Conservation (phyloP, 2,113 vertebrate genomes). For the Microtus richardsoni region DNA sequence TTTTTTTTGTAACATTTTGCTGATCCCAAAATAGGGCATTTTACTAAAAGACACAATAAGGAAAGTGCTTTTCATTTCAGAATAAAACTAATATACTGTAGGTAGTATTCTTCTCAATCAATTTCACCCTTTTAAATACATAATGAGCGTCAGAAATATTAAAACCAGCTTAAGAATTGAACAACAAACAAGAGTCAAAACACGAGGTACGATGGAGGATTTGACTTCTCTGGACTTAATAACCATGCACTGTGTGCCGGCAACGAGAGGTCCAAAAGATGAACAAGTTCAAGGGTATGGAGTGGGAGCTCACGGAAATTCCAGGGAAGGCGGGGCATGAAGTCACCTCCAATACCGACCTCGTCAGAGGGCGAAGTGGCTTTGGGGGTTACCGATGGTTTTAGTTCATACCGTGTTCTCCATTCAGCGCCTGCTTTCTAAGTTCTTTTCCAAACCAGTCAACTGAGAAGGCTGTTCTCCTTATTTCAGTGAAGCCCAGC, state of each 20-base stretch:
- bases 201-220: not conserved
- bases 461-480: not conserved
- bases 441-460: not conserved
- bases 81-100: not conserved
- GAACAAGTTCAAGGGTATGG: not conserved
- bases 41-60: constrained; percentile 13
- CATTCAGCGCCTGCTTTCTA: no score
- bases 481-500: not conserved
- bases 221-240: not conserved
- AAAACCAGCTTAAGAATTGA: not conserved
- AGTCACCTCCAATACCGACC: no score
- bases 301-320: not conserved
- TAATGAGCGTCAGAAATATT: not conserved
- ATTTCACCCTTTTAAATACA: not conserved
- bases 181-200: not conserved
- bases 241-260: not conserved
- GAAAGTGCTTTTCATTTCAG: not conserved
- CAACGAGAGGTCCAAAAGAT: not conserved
- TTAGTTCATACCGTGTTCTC: not conserved
- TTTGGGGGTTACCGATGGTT: not conserved
- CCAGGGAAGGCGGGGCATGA: not conserved
- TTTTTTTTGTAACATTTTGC: constrained; percentile 32
- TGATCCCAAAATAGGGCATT: not conserved
- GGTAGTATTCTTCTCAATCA: not conserved
- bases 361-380: not conserved